phyloP scores from a whole-genome alignment of 2,113 vertebrate genomes.

The Atractosteus spatula region DNA sequence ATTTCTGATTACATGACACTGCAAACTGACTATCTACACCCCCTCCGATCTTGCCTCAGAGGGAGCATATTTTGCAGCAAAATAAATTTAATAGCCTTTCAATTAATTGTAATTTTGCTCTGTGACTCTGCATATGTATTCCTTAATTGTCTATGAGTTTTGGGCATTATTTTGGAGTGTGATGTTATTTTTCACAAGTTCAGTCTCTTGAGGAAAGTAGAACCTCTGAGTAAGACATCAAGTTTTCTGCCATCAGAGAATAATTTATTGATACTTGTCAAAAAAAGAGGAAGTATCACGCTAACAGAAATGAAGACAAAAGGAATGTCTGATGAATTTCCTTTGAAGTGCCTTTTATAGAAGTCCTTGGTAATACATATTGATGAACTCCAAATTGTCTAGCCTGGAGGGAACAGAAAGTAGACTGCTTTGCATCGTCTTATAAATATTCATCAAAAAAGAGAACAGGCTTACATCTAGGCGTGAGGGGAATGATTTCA shows the following conservation, averaged over 20 bases:
- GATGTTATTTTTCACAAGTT: slow-evolving; percentile 24
- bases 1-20: no score
- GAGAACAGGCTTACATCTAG: slow-evolving; percentile 76
- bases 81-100: neutral
- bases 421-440: slow-evolving; percentile 84
- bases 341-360: slow-evolving; percentile 96
- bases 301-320: slow-evolving; percentile 86
- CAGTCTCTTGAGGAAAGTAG: slow-evolving; percentile 33
- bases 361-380: slow-evolving; percentile 96
- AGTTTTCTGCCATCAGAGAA: slow-evolving; percentile 76
- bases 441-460: slow-evolving; percentile 92
- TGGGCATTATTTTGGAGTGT: neutral
- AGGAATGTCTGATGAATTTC: slow-evolving; percentile 93
- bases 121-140: neutral
- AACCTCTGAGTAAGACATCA: slow-evolving; percentile 86
- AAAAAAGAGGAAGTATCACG: slow-evolving; percentile 72
- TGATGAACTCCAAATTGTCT: slow-evolving; percentile 98
- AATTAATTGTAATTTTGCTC: neutral
- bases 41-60: neutral
- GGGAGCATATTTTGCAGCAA: neutral
- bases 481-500: slow-evolving; percentile 83
- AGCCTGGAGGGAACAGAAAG: slow-evolving; percentile 85
- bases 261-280: slow-evolving; percentile 92
- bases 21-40: no score
- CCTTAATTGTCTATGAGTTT: neutral